phyloP scores from a whole-genome alignment of 2,888 invertebrate species.

The Drosophila rellima region DNA sequence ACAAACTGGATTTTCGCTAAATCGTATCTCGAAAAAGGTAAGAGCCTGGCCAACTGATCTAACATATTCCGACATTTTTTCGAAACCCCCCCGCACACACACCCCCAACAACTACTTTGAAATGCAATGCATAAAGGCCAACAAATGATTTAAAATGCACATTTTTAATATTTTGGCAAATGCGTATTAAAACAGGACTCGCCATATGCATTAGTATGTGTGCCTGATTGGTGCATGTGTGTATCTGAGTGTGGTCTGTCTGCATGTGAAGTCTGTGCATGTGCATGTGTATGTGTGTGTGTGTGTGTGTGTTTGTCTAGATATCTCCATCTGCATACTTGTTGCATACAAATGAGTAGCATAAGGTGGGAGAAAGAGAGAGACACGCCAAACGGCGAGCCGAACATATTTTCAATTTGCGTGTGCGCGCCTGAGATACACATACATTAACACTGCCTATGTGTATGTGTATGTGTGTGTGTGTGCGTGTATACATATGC shows the following conservation, averaged over 20 bases:
- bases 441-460: slow-evolving; percentile 15
- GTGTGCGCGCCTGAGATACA: slow-evolving; percentile 59
- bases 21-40: slow-evolving; percentile 92
- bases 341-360: slow-evolving; percentile 76
- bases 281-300: slow-evolving; percentile 13
- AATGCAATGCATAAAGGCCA: slow-evolving; percentile 11
- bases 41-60: slow-evolving; percentile 50
- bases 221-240: neutral
- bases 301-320: slow-evolving; percentile 42
- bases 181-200: slow-evolving; percentile 60
- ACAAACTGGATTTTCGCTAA: slow-evolving; percentile 89
- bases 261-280: slow-evolving; percentile 13
- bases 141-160: slow-evolving; percentile 8
- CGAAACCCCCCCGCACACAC: neutral
- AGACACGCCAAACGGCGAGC: slow-evolving; percentile 47
- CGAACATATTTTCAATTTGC: slow-evolving; percentile 62
- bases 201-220: slow-evolving; percentile 12
- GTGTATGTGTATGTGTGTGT: slow-evolving; percentile 12
- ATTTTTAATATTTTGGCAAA: slow-evolving; percentile 36
- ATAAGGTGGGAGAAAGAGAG: slow-evolving; percentile 49
- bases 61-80: slow-evolving; percentile 22
- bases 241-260: slow-evolving; percentile 12
- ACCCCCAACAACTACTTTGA: neutral
- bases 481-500: slow-evolving; percentile 18
- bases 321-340: slow-evolving; percentile 69